Base-by-base conservation (phyloP, 2,888 invertebrate genomes). In the Mimas tiliae region DNA sequence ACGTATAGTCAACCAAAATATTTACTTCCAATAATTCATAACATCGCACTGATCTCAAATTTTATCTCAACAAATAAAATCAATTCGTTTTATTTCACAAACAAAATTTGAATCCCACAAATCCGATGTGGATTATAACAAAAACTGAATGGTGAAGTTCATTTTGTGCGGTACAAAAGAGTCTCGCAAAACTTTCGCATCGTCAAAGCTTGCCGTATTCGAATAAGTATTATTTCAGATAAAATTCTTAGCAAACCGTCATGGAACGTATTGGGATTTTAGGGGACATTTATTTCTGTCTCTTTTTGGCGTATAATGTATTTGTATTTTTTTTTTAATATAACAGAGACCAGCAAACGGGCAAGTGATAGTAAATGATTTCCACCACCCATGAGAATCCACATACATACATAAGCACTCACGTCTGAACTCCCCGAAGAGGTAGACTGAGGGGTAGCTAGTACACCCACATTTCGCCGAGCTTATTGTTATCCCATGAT, bases 71-170 rank as follows among this genome's bases (percentile, higher is more conserved):
- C 21, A 58, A 55, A 65, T 65, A 65, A 65, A 55, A 65, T 12
- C 48, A 58, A 48, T 65, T 14, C 58, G n/a, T 58, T 58, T 65
- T 65, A 58, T 65, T 65, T 50, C 58, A 19, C n/a, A 48, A 45
- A 33, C 55, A 58, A 45, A n/a, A 65, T 65, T 65, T 34, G 58
- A 65, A 48, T 47, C 45, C 48, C 48, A 47, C 47, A 65, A 65
- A 65, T 58, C 65, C 58, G 65, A 48, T 47, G 55, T 27, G 65
- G 58, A 65, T 65, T 65, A 65, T 65, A 58, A 65, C 58, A 65
- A 58, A 65, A 58, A 65, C 55, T 58, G 47, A 65, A 65, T 58
- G 33, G 34, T 38, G 47, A 58, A 58, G 55, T 65, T 65, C 65
- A 65, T 58, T 65, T 65, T 38, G 48, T 65, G 55, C 47, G 21